These are phyloP conservation scores for Notothenia rossii DNA, from an alignment of 2,113 vertebrate species.

Conservation along the genomic window DNA sequence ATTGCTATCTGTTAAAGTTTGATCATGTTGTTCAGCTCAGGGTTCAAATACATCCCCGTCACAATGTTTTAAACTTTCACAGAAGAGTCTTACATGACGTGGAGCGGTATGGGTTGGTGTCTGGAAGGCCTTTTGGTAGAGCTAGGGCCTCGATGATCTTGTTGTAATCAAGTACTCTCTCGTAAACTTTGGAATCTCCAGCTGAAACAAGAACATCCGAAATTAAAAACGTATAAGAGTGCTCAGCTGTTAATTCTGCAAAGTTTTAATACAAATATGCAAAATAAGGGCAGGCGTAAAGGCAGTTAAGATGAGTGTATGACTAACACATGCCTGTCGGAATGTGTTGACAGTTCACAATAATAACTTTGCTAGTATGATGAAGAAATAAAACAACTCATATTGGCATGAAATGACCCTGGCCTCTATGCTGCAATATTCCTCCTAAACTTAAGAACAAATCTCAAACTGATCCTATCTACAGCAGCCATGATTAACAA, in stretches of 20 bases:
- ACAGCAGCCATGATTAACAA: not conserved
- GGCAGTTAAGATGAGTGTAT: not conserved
- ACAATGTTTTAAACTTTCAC: not conserved
- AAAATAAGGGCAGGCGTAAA: not conserved
- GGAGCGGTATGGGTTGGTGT: constrained; percentile 95
- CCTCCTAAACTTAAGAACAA: not conserved
- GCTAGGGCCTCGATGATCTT: constrained; percentile 93
- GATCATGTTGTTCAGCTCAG: not conserved
- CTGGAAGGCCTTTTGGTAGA: constrained; percentile 91
- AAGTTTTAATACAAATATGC: not conserved
- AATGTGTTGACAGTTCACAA: not conserved
- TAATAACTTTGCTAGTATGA: not conserved
- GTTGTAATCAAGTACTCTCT: constrained; percentile 94
- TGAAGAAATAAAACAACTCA: not conserved
- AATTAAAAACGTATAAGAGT: not conserved
- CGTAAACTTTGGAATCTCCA: constrained; percentile 94
- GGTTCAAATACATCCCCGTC: not conserved
- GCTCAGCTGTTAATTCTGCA: not conserved
- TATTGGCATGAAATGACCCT: not conserved
- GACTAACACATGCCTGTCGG: not conserved
- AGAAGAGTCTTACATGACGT: constrained; percentile 85
- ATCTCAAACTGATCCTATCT: not conserved
- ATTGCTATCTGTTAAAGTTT: not conserved
- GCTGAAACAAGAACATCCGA: constrained; percentile 82
- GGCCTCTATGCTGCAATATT: not conserved